Evolutionary conservation across 2,888 invertebrate species (phyloP).

Genomic region (Hemaris fuciformis): DNA sequence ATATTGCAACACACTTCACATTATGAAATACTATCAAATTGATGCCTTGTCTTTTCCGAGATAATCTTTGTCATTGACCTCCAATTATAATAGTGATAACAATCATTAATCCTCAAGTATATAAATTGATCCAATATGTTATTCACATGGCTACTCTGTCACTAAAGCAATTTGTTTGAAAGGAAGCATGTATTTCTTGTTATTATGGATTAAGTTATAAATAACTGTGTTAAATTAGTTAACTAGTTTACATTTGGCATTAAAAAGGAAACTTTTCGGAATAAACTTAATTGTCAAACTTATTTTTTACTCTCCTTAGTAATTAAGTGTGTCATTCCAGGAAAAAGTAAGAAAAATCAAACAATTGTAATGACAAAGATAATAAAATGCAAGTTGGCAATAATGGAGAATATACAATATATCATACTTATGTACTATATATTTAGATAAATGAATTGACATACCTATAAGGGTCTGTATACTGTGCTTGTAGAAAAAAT

Average conservation of each 20-base stretch:
- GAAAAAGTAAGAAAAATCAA: no score
- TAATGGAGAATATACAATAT: not conserved
- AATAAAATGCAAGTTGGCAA: no score
- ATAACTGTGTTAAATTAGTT: not conserved
- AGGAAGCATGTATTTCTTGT: not conserved
- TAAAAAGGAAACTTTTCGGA: no score
- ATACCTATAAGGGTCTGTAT: constrained; percentile 96
- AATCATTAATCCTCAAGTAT: not conserved
- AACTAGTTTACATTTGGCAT: no score
- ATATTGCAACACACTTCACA: not conserved
- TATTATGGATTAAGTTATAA: not conserved
- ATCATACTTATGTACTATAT: not conserved
- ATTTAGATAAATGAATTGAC: constrained; percentile 30
- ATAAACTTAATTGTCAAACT: no score
- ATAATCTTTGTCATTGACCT: constrained; percentile 8
- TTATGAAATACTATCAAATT: not conserved
- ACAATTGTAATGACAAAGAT: no score
- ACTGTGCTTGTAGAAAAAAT: constrained; percentile 99
- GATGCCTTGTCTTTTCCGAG: not conserved
- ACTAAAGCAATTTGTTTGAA: not conserved
- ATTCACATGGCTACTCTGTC: not conserved
- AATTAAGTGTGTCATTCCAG: no score
- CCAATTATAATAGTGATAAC: not conserved
- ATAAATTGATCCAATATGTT: not conserved
- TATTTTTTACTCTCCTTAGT: no score